Evolutionary conservation across 1,140 invertebrate species (phyloP).

Genomic region (Pseudomyrmex cubaensis): DNA sequence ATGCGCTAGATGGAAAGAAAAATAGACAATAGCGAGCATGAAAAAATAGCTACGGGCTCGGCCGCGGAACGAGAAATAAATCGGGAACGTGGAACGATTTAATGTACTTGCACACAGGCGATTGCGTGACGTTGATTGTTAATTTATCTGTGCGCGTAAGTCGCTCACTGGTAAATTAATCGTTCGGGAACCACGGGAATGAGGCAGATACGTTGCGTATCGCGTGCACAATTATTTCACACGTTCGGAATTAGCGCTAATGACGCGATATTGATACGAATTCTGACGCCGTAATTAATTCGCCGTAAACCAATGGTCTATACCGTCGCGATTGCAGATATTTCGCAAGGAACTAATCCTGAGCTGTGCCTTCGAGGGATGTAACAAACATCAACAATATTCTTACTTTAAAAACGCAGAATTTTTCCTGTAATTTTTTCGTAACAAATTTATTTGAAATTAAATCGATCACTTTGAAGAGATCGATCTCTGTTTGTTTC

Average conservation of each 20-base stretch:
- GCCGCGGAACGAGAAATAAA: slow-evolving; percentile 15
- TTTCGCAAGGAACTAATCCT: neutral
- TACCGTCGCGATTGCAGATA: neutral
- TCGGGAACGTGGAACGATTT: slow-evolving; percentile 13
- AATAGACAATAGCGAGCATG: neutral
- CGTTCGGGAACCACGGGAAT: neutral
- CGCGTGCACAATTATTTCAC: slow-evolving; percentile 6
- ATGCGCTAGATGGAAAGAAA: neutral
- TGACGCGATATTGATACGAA: slow-evolving; percentile 8
- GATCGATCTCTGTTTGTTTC: neutral
- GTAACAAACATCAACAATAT: neutral
- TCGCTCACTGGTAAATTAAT: slow-evolving; percentile 28
- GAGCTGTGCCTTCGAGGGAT: neutral
- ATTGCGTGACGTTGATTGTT: slow-evolving; percentile 35
- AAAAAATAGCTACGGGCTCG: slow-evolving; percentile 21
- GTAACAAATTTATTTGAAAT: neutral
- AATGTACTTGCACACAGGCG: neutral
- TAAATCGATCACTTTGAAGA: neutral
- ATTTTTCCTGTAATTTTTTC: neutral
- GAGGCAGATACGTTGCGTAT: neutral
- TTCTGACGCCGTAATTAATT: slow-evolving; percentile 9
- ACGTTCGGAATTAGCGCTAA: slow-evolving; percentile 31
- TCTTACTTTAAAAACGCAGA: neutral
- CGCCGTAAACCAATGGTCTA: neutral
- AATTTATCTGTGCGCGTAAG: slow-evolving; percentile 23